Conservation (phyloP, 2,113 vertebrate species). For the Morone saxatilis region DNA sequence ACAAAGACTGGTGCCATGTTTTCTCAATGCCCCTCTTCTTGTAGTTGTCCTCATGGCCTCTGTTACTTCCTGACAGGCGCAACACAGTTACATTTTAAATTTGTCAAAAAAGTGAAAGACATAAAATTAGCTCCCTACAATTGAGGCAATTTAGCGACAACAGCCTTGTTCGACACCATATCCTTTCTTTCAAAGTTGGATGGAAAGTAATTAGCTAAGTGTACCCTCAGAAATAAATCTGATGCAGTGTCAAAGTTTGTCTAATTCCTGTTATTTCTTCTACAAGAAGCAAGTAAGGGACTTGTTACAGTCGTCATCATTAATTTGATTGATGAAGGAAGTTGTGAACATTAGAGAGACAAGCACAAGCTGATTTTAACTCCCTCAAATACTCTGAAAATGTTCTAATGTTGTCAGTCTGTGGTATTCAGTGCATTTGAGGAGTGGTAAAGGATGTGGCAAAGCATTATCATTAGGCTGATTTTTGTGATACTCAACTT, state of each 20-base stretch:
- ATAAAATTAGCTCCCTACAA: slow-evolving; percentile 13
- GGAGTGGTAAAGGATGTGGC: not conserved
- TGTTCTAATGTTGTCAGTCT: not conserved
- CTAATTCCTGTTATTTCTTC: slow-evolving; percentile 34
- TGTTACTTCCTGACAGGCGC: slow-evolving; percentile 32
- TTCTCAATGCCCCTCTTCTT: slow-evolving; percentile 27
- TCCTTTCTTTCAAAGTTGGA: slow-evolving; percentile 9
- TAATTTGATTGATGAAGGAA: slow-evolving; percentile 52
- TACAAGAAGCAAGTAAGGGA: not conserved
- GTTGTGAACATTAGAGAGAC: slow-evolving; percentile 1
- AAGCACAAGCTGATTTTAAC: not conserved
- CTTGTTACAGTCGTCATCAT: slow-evolving; percentile 47
- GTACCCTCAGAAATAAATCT: slow-evolving; percentile 25
- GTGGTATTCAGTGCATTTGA: not conserved
- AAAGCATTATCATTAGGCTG: not conserved
- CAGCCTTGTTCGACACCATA: slow-evolving; percentile 4
- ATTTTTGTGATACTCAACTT: not conserved
- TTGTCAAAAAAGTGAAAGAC: slow-evolving; percentile 14
- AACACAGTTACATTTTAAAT: slow-evolving; percentile 43
- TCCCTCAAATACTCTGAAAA: not conserved
- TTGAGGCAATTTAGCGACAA: slow-evolving; percentile 24
- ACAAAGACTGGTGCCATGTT: slow-evolving; percentile 59
- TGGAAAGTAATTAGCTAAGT: slow-evolving; percentile 52
- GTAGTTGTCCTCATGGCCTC: slow-evolving; percentile 43
- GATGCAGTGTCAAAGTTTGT: slow-evolving; percentile 41